Evolutionary conservation across 2,888 invertebrate species (phyloP), one percentile per base, ranked within the genome.

Genomic region (Teleiodes luculella): DNA sequence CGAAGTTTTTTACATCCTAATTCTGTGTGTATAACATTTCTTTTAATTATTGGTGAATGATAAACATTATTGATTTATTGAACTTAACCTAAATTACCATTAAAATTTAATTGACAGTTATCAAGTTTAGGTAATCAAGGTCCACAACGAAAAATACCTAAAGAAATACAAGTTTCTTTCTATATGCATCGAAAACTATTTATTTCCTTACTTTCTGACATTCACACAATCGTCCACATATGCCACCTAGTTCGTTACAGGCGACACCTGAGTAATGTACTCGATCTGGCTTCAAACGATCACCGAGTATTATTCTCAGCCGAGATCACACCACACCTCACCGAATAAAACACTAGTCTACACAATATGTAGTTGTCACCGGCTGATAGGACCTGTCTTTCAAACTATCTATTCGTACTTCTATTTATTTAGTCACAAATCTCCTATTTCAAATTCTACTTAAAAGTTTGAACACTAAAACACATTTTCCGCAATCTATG

Each of bases 331-430:
- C 80, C 80, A 81, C 24, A 24, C 24, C 24, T 24, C 43, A 70
- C 75, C 78, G 70, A 80, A 84, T 83, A 83, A 83, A 85, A 86
- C 80, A 82, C 75, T 74, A 76, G 74, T 78, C 72, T 68, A 70
- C 69, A 78, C 86, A 85, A 86, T 89, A 88, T 85, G 84, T 88
- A 86, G 83, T 79, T 87, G 88, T 88, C 88, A 86, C 76, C 68
- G 65, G 72, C 83, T 89, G 88, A 89, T 88, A 87, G 88, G 74
- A 78, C 76, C 83, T 86, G 88, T 86, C 88, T 84, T 70, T 89
- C 88, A 86, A 86, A 82, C 83, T 83, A 85, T 85, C 80, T 78
- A 73, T 36, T 50, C 50, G 30, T 20, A 48, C 47, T 24, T 35
- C 35, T 52, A 46, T 47, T 47, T 52, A 37, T 46, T 16, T 50